Conservation (phyloP, 2,113 vertebrate species). For the Columbina picui region DNA sequence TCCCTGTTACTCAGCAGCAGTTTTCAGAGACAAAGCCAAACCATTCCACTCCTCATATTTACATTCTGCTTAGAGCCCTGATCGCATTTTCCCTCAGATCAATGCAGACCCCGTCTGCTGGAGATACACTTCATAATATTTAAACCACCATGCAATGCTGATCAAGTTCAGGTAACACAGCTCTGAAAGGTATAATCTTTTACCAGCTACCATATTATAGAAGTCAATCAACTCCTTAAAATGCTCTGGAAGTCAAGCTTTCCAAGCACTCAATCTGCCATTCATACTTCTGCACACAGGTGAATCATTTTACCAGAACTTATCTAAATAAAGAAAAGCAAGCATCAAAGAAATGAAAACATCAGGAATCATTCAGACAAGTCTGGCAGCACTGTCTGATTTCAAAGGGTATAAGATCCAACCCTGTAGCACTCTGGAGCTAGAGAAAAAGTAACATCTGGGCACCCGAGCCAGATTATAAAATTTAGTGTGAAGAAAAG, state of each 20-base stretch:
- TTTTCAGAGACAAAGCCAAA: not conserved
- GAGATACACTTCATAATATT: slow-evolving; percentile 58
- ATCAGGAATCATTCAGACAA: slow-evolving; percentile 35
- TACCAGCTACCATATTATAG: slow-evolving; percentile 53
- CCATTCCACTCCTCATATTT: not conserved
- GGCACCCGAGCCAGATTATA: not conserved
- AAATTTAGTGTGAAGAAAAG: not conserved
- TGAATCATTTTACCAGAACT: slow-evolving; percentile 64
- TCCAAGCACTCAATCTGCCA: slow-evolving; percentile 60
- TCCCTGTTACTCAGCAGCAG: not conserved
- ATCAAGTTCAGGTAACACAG: slow-evolving; percentile 58
- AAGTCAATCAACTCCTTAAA: slow-evolving; percentile 59
- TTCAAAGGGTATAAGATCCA: not conserved
- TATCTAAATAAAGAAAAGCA: slow-evolving; percentile 51
- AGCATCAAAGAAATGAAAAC: slow-evolving; percentile 50
- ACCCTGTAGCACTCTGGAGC: not conserved
- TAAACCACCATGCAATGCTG: not conserved
- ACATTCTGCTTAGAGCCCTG: not conserved
- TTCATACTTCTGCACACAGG: slow-evolving; percentile 43
- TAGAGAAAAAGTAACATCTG: not conserved
- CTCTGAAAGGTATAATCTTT: slow-evolving; percentile 61
- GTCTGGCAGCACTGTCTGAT: not conserved
- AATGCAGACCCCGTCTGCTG: not conserved
- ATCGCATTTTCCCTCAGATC: not conserved
- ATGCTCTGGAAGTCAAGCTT: slow-evolving; percentile 47